Evolutionary conservation across 2,113 vertebrate species (phyloP).

Genomic region (Gavialis gangeticus): DNA sequence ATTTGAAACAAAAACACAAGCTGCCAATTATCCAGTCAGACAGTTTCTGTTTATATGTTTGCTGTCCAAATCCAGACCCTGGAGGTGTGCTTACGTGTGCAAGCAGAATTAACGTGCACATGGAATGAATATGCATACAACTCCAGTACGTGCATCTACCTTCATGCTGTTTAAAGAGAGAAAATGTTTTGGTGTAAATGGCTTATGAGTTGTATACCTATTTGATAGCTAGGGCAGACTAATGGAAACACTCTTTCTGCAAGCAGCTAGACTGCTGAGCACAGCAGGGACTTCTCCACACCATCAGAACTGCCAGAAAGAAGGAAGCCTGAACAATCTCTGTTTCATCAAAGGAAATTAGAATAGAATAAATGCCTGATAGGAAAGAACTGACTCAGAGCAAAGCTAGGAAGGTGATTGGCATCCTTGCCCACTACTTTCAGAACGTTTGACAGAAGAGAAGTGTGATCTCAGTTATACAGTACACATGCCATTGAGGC

Average conservation of each 20-base stretch:
- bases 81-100: slow-evolving; percentile 59
- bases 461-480: neutral
- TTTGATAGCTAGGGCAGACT: neutral
- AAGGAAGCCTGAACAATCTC: neutral
- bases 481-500: neutral
- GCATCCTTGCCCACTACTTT: neutral
- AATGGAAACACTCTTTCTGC: neutral
- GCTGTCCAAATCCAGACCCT: slow-evolving; percentile 66
- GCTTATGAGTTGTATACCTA: too few species aligned
- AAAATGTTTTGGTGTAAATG: neutral
- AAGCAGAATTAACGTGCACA: slow-evolving; percentile 13
- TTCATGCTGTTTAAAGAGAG: neutral
- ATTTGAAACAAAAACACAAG: slow-evolving; percentile 60
- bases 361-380: neutral
- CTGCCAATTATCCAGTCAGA: slow-evolving; percentile 65
- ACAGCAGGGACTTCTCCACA: neutral
- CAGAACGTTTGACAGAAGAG: neutral
- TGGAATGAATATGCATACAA: neutral
- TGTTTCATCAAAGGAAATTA: neutral
- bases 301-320: neutral
- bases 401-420: neutral
- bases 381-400: neutral
- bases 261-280: neutral
- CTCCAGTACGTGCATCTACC: neutral
- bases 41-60: slow-evolving; percentile 64